These are phyloP conservation scores for Poecile atricapillus DNA, from an alignment of 2,113 vertebrate species.

Conservation along the genomic window DNA sequence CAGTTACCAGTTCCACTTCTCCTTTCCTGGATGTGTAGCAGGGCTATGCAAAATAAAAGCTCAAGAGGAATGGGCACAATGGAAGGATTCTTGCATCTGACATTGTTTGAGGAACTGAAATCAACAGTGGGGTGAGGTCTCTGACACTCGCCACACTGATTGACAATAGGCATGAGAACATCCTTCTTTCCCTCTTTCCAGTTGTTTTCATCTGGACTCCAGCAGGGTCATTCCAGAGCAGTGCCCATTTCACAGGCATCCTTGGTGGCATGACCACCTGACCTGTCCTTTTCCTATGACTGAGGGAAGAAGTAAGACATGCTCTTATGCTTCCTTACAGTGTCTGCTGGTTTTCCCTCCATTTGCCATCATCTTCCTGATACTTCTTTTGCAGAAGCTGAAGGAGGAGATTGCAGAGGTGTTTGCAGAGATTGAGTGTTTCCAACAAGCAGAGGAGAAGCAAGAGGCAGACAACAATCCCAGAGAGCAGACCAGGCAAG, in stretches of 20 bases:
- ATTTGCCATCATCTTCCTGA: not conserved
- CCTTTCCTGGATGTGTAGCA: not conserved
- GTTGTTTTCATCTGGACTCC: not conserved
- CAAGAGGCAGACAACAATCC: slow-evolving; percentile 49
- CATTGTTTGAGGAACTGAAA: slow-evolving; percentile 22
- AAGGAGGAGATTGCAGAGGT: slow-evolving; percentile 87
- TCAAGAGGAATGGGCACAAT: not conserved
- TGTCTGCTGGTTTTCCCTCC: not conserved
- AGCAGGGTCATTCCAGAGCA: not conserved
- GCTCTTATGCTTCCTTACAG: not conserved
- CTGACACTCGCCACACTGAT: not conserved
- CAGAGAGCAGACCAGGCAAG: not conserved
- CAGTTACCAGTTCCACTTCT: not conserved
- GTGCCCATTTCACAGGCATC: not conserved
- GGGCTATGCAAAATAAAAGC: slow-evolving; percentile 2
- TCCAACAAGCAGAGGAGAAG: slow-evolving; percentile 82
- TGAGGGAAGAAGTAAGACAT: not conserved
- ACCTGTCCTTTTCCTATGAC: not conserved
- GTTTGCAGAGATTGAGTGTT: slow-evolving; percentile 85
- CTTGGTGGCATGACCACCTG: not conserved
- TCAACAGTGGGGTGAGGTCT: not conserved
- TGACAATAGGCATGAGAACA: not conserved
- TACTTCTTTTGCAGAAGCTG: slow-evolving; percentile 76
- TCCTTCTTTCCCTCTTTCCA: not conserved
- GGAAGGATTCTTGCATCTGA: not conserved